Percentiles rank a stretch among this genome's conserved stretches.
These are phyloP conservation scores for Mus minutoides DNA, from an alignment of 2,797 vertebrate species.

Conservation along the genomic window DNA sequence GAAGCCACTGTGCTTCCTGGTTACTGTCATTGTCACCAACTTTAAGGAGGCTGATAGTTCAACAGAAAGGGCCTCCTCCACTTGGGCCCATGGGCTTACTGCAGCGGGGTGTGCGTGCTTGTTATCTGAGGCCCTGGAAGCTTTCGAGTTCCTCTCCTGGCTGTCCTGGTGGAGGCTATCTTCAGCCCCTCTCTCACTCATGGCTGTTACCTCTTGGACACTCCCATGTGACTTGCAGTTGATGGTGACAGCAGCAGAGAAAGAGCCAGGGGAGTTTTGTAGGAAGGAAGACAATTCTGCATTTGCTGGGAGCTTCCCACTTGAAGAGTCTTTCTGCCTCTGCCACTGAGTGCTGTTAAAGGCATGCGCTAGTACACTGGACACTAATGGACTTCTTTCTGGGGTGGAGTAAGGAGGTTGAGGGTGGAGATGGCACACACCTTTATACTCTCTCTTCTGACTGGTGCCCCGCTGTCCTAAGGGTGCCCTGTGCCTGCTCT, in stretches of 20 bases:
- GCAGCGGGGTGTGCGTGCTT: neutral
- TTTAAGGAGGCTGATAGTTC: neutral
- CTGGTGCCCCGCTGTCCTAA: neutral
- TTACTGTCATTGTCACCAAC: neutral
- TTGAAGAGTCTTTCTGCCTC: neutral
- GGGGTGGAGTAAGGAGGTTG: neutral
- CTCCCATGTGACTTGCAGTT: neutral
- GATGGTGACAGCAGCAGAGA: neutral
- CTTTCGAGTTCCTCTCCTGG: neutral
- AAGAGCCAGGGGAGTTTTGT: neutral
- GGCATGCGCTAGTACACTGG: neutral
- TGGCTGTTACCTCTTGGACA: neutral
- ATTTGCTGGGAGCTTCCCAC: neutral
- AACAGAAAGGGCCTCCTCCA: neutral
- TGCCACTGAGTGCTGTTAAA: neutral
- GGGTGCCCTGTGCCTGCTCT: neutral
- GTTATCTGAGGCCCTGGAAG: neutral
- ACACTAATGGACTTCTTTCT: neutral
- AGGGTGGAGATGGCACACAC: neutral
- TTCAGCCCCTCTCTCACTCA: neutral
- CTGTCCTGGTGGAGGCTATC: neutral
- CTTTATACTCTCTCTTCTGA: neutral
- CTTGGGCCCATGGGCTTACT: neutral
- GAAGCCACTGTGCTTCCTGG: neutral
- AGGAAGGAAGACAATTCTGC: neutral